phyloP scores from a whole-genome alignment of 1,140 invertebrate species.

The Octopus sinensis region DNA sequence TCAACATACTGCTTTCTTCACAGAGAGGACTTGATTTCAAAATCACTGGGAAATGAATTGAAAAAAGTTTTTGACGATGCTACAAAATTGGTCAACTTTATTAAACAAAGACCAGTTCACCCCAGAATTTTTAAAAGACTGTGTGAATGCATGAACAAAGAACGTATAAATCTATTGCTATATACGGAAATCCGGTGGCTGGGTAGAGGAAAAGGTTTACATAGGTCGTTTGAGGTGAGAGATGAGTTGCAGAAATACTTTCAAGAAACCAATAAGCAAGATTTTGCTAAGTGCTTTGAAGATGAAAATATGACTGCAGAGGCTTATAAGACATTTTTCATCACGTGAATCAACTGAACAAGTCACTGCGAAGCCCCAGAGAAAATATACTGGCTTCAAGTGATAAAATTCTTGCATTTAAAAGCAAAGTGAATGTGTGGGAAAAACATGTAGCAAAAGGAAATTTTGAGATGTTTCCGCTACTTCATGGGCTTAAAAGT shows the following conservation, averaged over 20 bases:
- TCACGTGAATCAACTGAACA: conserved; percentile 10
- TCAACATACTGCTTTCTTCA: no score
- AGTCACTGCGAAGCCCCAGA: neutral
- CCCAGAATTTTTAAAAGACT: neutral
- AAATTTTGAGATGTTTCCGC: neutral
- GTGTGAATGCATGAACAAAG: conserved; percentile 4
- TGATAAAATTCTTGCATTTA: conserved; percentile 1
- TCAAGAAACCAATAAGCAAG: conserved; percentile 9
- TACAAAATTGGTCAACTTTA: no score
- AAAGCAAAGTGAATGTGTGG: neutral
- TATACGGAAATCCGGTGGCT: neutral
- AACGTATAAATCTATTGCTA: neutral
- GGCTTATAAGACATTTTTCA: neutral
- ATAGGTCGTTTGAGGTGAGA: conserved; percentile 2
- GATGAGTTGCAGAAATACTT: conserved; percentile 13
- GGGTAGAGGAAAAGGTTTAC: neutral
- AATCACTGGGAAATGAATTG: no score
- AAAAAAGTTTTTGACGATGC: no score
- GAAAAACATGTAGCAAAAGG: conserved; percentile 3
- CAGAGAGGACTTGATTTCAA: no score
- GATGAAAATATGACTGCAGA: conserved; percentile 4
- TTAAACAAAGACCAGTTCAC: neutral
- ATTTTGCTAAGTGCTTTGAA: conserved; percentile 10
- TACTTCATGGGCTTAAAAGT: conserved; percentile 3
- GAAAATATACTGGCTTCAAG: conserved; percentile 11